Base-by-base conservation (phyloP, 2,113 vertebrate genomes). In the Hemicordylus capensis region DNA sequence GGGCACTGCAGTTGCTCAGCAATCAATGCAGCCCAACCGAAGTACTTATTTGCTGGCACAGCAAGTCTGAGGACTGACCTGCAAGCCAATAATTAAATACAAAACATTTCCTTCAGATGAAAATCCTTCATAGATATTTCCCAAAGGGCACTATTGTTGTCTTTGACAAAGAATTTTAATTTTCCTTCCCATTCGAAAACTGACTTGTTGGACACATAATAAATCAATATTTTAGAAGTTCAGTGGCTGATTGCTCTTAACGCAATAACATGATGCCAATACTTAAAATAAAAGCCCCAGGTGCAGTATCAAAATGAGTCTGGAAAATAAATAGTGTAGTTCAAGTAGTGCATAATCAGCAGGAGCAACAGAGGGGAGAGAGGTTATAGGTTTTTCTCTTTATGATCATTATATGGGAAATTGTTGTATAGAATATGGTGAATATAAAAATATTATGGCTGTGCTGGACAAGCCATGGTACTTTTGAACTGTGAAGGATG, bases 131-230 rank as follows among this genome's bases (percentile, higher is more conserved):
- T 54, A 76, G 22, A 74, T n/a, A 75, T 39, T 87, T 12, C 67
- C 75, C 81, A 48, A n/a, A 59, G 42, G 80, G 58, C 46, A 37
- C n/a, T 48, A 42, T 61, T 66, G 39, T 83, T 78, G 75, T 73
- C 58, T 77, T 78, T 78, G 64, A 63, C 77, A 72, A 64, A 83
- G 44, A 83, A 83, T 51, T 78, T 83, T 70, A 73, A 83, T 87
- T 56, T 87, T 75, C 83, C 42, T 78, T 85, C 69, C 42, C 7
- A 31, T 78, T n/a, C 56, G 39, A 90, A 90, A 88, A 80, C 19
- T 80, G 4, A 12, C 70, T 83, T 89, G 87, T 81, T 88, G 82
- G 54, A 81, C 69, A 48, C 0, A 0, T 83, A 69, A 85, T 78
- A 73, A 82, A 24, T 81, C 69, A 83, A 28, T 81, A 42, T 15